Base-by-base conservation (phyloP, 2,113 vertebrate genomes). In the Perca fluviatilis region DNA sequence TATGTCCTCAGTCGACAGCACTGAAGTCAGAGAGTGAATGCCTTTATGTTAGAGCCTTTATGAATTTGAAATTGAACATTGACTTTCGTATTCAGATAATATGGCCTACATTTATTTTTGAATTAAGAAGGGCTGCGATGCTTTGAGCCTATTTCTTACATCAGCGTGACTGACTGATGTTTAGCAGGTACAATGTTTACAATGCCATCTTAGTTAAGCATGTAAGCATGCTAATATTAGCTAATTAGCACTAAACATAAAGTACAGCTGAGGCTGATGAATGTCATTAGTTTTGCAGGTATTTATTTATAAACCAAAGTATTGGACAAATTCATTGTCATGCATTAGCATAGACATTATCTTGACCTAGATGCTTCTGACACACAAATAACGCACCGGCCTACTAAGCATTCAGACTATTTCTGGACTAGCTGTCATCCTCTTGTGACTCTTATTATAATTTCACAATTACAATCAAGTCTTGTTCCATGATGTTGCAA, bases 401-500 rank as follows among this genome's bases (percentile, higher is more conserved):
- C 33, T 30, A 43, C 57, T 70, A 60, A 11, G 14, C 65, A 72
- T n/a, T 50, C 54, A 23, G 14, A 51, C 72, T 86, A 84, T 86
- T 89, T 80, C 21, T n/a, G 70, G 81, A 77, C 68, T 6, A 46
- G 74, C 72, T 65, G 46, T 80, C 74, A 16, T 73, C 83, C 57
- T 73, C 56, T 69, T 80, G 72, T 89, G 82, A 77, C 51, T 60
- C 63, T 75, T 57, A 78, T 57, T 70, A 27, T 60, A 50, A 82
- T 77, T 82, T 82, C 16, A 67, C 57, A 77, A 80, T 77, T 53
- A 67, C 69, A 78, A 77, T 73, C n/a, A 66, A 82, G 72, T 70
- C 75, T 74, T 47, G 5, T 69, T 86, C 57, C 54, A 51, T 70
- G 40, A 79, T 73, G 75, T 14, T 87, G 51, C 21, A 30, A 16